Conservation (phyloP, 2,888 invertebrate species). For the Drosophila falleni region DNA sequence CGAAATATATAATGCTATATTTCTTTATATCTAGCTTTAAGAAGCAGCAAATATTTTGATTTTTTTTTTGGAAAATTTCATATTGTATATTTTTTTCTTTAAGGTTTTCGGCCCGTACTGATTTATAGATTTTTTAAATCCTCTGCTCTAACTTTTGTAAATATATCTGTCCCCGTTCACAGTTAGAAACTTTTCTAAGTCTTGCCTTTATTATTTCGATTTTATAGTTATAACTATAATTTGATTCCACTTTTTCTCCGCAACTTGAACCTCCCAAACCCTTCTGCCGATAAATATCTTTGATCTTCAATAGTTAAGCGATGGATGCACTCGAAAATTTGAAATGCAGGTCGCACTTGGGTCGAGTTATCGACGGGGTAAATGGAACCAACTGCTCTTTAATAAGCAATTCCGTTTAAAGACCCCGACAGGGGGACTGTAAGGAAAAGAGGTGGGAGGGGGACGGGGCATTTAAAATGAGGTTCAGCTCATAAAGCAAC, state of each 20-base stretch:
- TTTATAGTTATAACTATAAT: no score
- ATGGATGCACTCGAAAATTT: conserved; percentile 16
- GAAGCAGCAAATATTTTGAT: no score
- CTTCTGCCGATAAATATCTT: conserved; percentile 19
- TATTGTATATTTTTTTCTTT: no score
- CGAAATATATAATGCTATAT: no score
- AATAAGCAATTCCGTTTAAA: conserved; percentile 24
- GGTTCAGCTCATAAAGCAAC: conserved; percentile 71
- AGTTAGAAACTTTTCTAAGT: no score
- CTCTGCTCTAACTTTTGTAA: no score
- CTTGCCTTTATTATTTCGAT: no score
- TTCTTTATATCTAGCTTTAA: no score
- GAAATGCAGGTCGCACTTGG: conserved; percentile 31
- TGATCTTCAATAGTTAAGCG: conserved; percentile 18
- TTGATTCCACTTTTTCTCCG: background rate
- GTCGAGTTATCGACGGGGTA: conserved; percentile 13
- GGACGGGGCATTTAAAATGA: conserved; percentile 34
- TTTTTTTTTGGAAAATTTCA: no score
- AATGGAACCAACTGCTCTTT: conserved; percentile 38
- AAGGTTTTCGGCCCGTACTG: no score
- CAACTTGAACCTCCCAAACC: background rate
- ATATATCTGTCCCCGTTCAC: no score
- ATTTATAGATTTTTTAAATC: no score
- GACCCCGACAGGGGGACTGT: background rate
- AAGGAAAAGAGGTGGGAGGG: background rate